These are phyloP conservation scores for Podilymbus podiceps DNA, from an alignment of 2,113 vertebrate genomes.

Conservation along the genomic window DNA sequence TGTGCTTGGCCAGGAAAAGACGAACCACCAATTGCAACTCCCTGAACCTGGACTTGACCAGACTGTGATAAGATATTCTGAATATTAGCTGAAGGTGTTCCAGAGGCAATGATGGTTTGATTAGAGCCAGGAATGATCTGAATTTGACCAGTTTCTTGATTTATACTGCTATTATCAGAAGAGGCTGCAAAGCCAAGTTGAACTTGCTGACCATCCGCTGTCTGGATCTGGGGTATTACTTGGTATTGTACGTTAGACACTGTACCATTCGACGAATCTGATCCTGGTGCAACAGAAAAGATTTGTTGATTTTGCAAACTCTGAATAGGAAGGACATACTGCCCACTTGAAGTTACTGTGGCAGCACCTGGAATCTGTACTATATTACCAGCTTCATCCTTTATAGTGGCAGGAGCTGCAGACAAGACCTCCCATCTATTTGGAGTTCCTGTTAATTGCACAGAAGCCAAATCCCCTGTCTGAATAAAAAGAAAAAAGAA, in stretches of 20 bases:
- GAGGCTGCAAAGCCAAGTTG: slow-evolving; percentile 93
- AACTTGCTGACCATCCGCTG: slow-evolving; percentile 89
- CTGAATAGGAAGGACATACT: slow-evolving; percentile 98
- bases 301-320: slow-evolving; percentile 97
- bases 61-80: slow-evolving; percentile 95
- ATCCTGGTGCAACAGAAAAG: slow-evolving; percentile 92
- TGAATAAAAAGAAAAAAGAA: slow-evolving; percentile 73
- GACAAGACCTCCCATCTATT: slow-evolving; percentile 96
- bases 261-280: slow-evolving; percentile 89
- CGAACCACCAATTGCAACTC: slow-evolving; percentile 91
- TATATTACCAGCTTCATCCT: slow-evolving; percentile 93
- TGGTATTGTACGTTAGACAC: slow-evolving; percentile 99
- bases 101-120: slow-evolving; percentile 88
- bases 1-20: slow-evolving; percentile 95
- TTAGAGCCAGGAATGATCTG: slow-evolving; percentile 94
- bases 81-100: slow-evolving; percentile 85
- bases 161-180: slow-evolving; percentile 87
- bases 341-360: slow-evolving; percentile 93
- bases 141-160: slow-evolving; percentile 95
- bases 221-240: slow-evolving; percentile 99
- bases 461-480: slow-evolving; percentile 88
- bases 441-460: slow-evolving; percentile 88
- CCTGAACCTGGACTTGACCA: slow-evolving; percentile 94
- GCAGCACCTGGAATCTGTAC: slow-evolving; percentile 93
- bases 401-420: slow-evolving; percentile 83